phyloP scores from a whole-genome alignment of 2,113 vertebrate species.

The Platycercus adscitus region DNA sequence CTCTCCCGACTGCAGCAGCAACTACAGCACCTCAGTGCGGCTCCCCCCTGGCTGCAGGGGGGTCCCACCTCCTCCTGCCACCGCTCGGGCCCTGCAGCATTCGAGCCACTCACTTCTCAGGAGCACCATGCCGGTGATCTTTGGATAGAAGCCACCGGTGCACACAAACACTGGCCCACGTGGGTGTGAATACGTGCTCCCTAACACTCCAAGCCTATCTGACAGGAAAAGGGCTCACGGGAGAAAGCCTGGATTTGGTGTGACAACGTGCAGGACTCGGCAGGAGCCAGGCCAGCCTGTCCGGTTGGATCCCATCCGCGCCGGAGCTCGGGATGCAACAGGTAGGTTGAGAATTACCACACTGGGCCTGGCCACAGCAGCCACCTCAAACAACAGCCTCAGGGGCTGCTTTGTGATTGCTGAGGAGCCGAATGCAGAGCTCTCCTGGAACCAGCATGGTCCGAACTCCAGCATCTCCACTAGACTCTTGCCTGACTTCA shows the following conservation, averaged over 20 bases:
- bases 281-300: background rate
- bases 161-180: background rate
- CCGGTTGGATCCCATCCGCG: fast-evolving
- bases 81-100: background rate
- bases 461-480: background rate
- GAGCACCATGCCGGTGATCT: background rate
- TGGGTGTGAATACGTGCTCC: background rate
- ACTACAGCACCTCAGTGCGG: background rate
- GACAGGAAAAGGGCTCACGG: background rate
- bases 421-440: background rate
- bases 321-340: background rate
- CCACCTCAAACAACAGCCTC: background rate
- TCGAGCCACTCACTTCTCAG: background rate
- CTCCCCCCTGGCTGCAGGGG: background rate
- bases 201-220: background rate
- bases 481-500: background rate
- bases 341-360: background rate
- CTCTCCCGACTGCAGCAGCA: background rate
- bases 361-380: background rate
- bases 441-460: background rate
- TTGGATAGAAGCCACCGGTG: background rate
- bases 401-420: background rate
- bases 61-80: background rate
- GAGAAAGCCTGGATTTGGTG: background rate
- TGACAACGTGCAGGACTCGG: fast-evolving